These are phyloP conservation scores for Habroteleia sp. DNA, from an alignment of 2,888 invertebrate species.

Conservation along the genomic window DNA sequence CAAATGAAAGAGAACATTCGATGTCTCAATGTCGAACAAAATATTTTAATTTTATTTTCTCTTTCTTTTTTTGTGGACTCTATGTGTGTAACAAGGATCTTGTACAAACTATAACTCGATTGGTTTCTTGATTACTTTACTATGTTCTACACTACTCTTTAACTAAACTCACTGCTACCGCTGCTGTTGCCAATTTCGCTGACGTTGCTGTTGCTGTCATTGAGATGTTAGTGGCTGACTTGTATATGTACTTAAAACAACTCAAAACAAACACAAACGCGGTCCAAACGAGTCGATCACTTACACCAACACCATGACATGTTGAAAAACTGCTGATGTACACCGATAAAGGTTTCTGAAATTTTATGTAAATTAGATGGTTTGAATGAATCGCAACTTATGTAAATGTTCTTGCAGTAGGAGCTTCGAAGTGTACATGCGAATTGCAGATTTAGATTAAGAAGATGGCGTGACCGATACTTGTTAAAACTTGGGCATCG, in stretches of 20 bases:
- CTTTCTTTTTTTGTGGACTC: background rate
- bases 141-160: constrained; percentile 2
- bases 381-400: background rate
- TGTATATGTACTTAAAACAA: constrained; percentile 65
- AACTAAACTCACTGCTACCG: constrained; percentile 17
- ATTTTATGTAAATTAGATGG: constrained; percentile 8
- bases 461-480: constrained; percentile 5
- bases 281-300: constrained; percentile 23
- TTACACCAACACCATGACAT: background rate
- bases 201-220: constrained; percentile 69
- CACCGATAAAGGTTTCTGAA: background rate
- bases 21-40: constrained; percentile 1
- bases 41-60: too few species aligned
- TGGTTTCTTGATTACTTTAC: constrained; percentile 6
- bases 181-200: constrained; percentile 61
- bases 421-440: constrained; percentile 6
- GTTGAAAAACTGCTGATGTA: background rate
- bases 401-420: background rate
- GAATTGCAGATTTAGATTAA: constrained; percentile 4
- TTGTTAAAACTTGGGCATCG: too few species aligned
- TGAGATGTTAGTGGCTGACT: constrained; percentile 72
- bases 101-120: constrained; percentile 3
- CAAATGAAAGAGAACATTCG: background rate
- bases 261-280: constrained; percentile 37
- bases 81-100: background rate